phyloP scores from a whole-genome alignment of 2,888 invertebrate genomes.

The Drosophila rubida region DNA sequence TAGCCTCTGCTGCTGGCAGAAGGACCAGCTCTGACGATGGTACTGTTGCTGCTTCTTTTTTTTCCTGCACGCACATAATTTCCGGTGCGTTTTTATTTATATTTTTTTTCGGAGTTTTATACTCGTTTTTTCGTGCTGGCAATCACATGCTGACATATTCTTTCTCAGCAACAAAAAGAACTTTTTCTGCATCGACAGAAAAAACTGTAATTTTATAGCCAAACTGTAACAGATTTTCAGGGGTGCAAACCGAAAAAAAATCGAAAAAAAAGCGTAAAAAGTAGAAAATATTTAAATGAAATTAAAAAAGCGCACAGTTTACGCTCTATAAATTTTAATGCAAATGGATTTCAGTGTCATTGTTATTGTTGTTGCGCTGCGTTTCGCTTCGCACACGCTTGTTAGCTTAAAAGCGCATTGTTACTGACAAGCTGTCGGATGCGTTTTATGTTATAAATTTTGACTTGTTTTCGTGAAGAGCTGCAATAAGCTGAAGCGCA shows the following conservation, averaged over 20 bases:
- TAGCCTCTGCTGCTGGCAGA: conserved; percentile 12
- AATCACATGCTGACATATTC: conserved; percentile 80
- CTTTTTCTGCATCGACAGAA: conserved; percentile 37
- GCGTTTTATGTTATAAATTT: conserved; percentile 76
- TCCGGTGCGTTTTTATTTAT: conserved; percentile 67
- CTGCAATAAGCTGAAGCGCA: conserved; percentile 18
- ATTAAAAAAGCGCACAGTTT: conserved; percentile 75
- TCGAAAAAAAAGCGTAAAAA: conserved; percentile 14
- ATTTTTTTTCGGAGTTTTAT: conserved; percentile 30
- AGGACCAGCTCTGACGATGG: conserved; percentile 15
- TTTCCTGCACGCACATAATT: conserved; percentile 70
- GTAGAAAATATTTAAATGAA: conserved; percentile 61
- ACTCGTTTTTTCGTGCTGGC: conserved; percentile 26
- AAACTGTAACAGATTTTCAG: conserved; percentile 74
- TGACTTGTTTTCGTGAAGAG: conserved; percentile 65
- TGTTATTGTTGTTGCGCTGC: conserved; percentile 28
- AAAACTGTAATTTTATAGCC: conserved; percentile 71
- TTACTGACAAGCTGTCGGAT: conserved; percentile 76
- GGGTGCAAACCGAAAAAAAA: conserved; percentile 37
- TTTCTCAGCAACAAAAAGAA: conserved; percentile 54
- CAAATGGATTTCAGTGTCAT: conserved; percentile 72
- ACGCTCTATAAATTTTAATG: conserved; percentile 83
- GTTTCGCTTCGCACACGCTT: conserved; percentile 69
- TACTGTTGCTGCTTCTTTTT: conserved; percentile 7
- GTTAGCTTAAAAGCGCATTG: conserved; percentile 75